A percentile compares a stretch with the other conserved stretches of the same genome.
Evolutionary conservation across 30 jellyfish, hydroid and myxozoan species (phyloP).

Genomic region (Nemopilema nomurai): DNA sequence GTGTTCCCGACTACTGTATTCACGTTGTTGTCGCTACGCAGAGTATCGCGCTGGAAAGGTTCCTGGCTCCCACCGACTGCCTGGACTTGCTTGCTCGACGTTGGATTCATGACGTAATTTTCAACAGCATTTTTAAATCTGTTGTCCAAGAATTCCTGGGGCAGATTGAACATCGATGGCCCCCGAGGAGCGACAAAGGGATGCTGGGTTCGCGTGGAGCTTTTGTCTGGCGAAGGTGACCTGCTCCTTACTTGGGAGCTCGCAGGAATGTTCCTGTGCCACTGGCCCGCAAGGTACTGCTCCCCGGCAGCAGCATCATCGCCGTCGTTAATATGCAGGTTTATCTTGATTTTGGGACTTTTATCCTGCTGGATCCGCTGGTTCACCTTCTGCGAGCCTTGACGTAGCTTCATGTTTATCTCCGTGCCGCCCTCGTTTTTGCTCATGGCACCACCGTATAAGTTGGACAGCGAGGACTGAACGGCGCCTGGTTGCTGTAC

Average conservation of each 20-base stretch:
- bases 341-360: conserved; percentile 14
- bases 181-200: no score
- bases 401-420: conserved; percentile 16
- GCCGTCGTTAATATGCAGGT: conserved; percentile 52
- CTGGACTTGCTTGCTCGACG: background rate
- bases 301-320: conserved; percentile 13
- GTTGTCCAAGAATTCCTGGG: conserved; percentile 8
- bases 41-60: background rate
- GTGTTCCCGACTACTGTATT: background rate
- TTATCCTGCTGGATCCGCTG: conserved; percentile 2
- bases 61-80: conserved; percentile 17
- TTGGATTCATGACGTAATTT: conserved; percentile 2
- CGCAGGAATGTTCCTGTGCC: conserved; percentile 19
- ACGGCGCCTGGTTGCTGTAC: conserved; percentile 4
- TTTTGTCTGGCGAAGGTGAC: background rate
- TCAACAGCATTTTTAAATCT: conserved; percentile 23
- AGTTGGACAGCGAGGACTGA: conserved; percentile 25
- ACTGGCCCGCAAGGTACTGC: conserved; percentile 42
- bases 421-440: conserved; percentile 12
- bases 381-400: conserved; percentile 31
- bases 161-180: conserved; percentile 48
- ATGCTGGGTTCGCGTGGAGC: background rate
- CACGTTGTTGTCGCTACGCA: background rate
- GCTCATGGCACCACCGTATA: conserved; percentile 16
- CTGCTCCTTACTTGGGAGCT: background rate